Evolutionary conservation across 2,888 invertebrate species (phyloP), one percentile per base, ranked within the genome.

Genomic region (Hypomecis atomaria): DNA sequence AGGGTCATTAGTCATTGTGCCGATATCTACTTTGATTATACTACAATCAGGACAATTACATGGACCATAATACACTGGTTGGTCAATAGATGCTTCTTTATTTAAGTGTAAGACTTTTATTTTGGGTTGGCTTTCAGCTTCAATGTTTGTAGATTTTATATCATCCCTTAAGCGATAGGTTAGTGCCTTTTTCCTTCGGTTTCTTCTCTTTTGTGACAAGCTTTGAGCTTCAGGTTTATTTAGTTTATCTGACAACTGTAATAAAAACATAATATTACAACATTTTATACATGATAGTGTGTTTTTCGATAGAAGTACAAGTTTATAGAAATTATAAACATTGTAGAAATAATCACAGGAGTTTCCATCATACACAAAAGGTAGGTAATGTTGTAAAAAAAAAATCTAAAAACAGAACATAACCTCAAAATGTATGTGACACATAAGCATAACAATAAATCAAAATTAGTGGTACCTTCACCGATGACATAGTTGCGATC

Each of bases 401-500:
- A n/a, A n/a, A n/a, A n/a, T n/a, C n/a, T 23, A 23, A 2, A 23
- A 23, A 23, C 33, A 37, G 34, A 60, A 69, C 63, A 74, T 87
- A 86, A 86, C 85, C 85, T 84, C 66, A 68, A 82, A 78, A 70
- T 55, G 33, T 59, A 71, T 70, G 55, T 78, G 77, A 78, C 76
- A 81, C 77, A 78, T 78, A 78, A 72, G 67, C 74, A 58, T 11
- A 64, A 38, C 62, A 68, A 65, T 65, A 72, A 68, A 62, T 38
- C 53, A 59, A 67, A 74, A 72, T 69, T 40, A 42, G 38, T 62
- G 73, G 78, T 89, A 90, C 89, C 89, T 90, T 79, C 62, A 78
- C 63, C 49, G 78, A 74, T 72, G 76, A 78, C 89, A 89, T 89
- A 71, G 84, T 83, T 81, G 83, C 79, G 77, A 74, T 89, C 89